Evolutionary conservation across 2,113 vertebrate species (phyloP), one percentile per base, ranked within the genome.

Genomic region (Chaenogobius annularis): DNA sequence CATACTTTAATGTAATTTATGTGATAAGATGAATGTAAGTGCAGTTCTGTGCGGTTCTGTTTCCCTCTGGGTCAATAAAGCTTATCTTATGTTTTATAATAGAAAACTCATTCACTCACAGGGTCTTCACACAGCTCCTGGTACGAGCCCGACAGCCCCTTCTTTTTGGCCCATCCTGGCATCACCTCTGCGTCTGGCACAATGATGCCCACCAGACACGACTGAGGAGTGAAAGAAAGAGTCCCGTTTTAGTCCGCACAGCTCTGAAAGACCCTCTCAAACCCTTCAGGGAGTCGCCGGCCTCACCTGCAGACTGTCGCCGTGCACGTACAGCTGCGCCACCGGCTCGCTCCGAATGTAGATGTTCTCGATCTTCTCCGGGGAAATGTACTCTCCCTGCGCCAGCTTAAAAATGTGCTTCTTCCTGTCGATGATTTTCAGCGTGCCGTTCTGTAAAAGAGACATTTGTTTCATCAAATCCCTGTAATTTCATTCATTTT

Each of bases 371-470:
- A 99, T 99, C 93, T 98, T 99, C 92, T 99, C 97, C 0, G 98
- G 98, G 0, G 97, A 97, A 59, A 99, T 96, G 44, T 99, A 99
- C 78, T 99, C 98, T 72, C 98, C 98, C 92, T 99, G 98, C 70
- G 98, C 97, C 81, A 99, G 90, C 91, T 99, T 99, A 89, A 99
- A 99, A 86, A 99, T 99, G 75, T 99, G 98, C 87, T 99, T 99
- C 89, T 98, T 99, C 86, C 98, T 92, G 87, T 99, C 98, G 26
- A 99, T 95, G 63, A 99, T 98, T 93, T 95, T 98, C 80, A 99
- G 93, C 8, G 98, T 98, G 73, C 97, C 98, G 2, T 94, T 96
- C 98, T 99, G 68, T 68, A 20, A 17, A 10, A 35, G 7, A 3
- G 10, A 59, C 22, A 48, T 17, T 5, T 43, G 40, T 43, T 43